phyloP scores from a whole-genome alignment of 2,113 vertebrate species.

The Macroglossus sobrinus region DNA sequence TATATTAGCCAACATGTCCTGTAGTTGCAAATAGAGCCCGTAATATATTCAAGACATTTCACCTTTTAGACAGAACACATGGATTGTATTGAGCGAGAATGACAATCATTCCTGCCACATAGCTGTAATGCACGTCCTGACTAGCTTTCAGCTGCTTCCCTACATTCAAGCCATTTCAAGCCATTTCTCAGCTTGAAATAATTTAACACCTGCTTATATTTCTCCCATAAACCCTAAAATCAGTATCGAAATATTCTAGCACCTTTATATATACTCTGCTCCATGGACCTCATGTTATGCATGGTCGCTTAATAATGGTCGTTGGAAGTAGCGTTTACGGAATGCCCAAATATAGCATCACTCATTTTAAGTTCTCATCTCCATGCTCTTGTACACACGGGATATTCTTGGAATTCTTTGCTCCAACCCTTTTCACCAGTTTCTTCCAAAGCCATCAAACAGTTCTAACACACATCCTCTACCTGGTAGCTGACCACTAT shows the following conservation, averaged over 20 bases:
- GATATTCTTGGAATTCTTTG: neutral
- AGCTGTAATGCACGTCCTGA: neutral
- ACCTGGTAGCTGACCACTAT: rapidly evolving
- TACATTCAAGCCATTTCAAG: too few species aligned
- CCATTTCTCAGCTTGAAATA: neutral
- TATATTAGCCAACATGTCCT: neutral
- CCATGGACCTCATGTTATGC: neutral
- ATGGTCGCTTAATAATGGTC: neutral
- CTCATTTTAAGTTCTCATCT: neutral
- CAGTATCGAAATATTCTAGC: too few species aligned
- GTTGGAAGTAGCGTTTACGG: too few species aligned
- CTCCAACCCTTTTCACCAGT: neutral
- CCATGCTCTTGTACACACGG: neutral
- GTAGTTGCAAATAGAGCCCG: neutral
- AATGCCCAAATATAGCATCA: neutral
- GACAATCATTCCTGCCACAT: neutral
- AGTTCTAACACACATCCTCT: neutral
- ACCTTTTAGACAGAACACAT: neutral
- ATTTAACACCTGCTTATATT: neutral
- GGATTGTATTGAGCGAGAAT: neutral
- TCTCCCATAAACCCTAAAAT: neutral
- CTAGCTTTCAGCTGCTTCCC: neutral
- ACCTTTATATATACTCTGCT: neutral
- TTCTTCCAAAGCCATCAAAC: neutral
- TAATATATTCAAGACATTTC: neutral